Evolutionary conservation across 2,888 invertebrate species (phyloP), one percentile per base, ranked within the genome.

Genomic region (Sipha maydis): DNA sequence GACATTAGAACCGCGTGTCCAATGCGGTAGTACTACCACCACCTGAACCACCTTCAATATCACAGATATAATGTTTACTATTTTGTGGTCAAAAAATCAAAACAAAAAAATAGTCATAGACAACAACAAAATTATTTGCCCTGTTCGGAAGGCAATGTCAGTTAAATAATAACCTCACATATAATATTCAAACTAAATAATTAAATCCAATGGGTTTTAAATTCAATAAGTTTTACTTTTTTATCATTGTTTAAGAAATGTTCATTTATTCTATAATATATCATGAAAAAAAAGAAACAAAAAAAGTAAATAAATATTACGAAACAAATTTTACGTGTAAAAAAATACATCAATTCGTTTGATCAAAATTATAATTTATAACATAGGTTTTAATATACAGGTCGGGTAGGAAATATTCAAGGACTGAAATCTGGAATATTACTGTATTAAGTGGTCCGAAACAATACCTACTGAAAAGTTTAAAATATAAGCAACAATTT

Each of bases 1-100:
- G 83, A 73, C 73, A 73, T 34, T 73, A 71, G 8, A 54, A 73
- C 71, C 25, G 83, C 83, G 54, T 83, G 83, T 83, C 83, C 54
- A 41, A 54, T 83, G 28, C 54, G 19, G 19, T 73, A 54, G 25
- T 25, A 38, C 71, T 69, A 69, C 69, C 28, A 28, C 69, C n/a
- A 38, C 34, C n/a, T 0, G 41, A 14, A 80, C 61, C 38, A 83
- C 83, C 34, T 5, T 14, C 19, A 54, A 54, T n/a, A 78, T 54
- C 3, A 19, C 31, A 19, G 21, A 8, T 8, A 21, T 17, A 34
- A 73, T 21, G 31, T 14, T 28, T 54, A 77, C 31, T 56, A n/a
- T 48, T 48, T 0, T 25, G 54, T 9, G 28, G 9, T 21, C 21
- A 78, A 31, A 78, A 78, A 31, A 9, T 31, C 21, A 56, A 78